Base-by-base conservation (phyloP, 2,888 invertebrate species). In the Lamproptera curius region DNA sequence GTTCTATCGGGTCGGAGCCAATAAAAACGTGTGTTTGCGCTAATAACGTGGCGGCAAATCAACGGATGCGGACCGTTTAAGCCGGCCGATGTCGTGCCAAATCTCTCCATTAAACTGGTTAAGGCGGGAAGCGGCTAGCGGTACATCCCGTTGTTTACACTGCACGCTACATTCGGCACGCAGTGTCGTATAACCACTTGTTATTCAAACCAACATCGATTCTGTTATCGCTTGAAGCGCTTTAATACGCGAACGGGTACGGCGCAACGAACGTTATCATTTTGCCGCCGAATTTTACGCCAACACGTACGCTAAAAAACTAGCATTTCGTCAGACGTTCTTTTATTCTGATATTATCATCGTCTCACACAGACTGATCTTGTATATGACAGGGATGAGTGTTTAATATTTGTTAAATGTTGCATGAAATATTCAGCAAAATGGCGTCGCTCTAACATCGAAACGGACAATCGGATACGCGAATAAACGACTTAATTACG, bases 101-200 rank as follows among this genome's bases (percentile, higher is more conserved):
- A 85, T 85, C 80, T 83, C 81, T 83, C 83, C 77, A 82, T 85
- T 82, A 82, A 76, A 77, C 74, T 75, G 76, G 76, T 73, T 70
- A n/a, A n/a, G 72, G 41, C 16, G 40, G 54, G 52, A 56, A 65
- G 65, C 58, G 73, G 74, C 57, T 71, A 74, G 73, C 78, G 72
- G 74, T 73, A 70, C 76, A 65, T 70, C 67, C 68, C 72, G 62
- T 67, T 68, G 71, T 72, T 72, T 74, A 71, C 71, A 66, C 66
- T 63, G 56, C 55, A 51, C 59, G 57, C 57, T 52, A 49, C 40
- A 55, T 14, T 36, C 46, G 31, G 28, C 40, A 55, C 31, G 42
- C 46, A 37, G 37, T 4, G 16, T 43, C 36, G 26, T 41, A 41
- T 40, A 16, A 23, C 40, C 40, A 35, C 35, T 41, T 17, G 13